A percentile compares a stretch with the other conserved stretches of the same genome.
These are phyloP conservation scores for Gyrodactylus bullatarudis DNA, from an alignment of 1,140 invertebrate species.

Conservation along the genomic window DNA sequence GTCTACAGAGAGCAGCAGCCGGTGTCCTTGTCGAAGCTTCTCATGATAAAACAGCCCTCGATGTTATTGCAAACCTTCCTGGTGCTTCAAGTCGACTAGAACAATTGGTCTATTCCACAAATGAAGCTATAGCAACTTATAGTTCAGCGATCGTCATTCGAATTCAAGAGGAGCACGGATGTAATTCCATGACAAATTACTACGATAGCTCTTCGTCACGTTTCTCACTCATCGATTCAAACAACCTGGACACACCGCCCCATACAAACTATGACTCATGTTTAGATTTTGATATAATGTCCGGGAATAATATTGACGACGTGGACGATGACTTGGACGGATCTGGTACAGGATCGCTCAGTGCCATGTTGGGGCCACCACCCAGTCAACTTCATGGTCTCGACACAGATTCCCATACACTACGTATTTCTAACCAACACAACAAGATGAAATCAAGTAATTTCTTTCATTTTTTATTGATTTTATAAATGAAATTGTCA, in stretches of 20 bases:
- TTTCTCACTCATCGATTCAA: background rate
- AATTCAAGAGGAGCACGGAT: background rate
- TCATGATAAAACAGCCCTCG: background rate
- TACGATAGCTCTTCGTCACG: background rate
- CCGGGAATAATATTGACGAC: background rate
- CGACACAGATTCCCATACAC: no score
- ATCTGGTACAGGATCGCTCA: background rate
- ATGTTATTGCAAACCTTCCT: background rate
- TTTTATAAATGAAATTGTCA: no score
- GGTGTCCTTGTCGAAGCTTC: background rate
- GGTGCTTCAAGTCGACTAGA: background rate
- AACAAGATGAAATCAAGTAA: no score
- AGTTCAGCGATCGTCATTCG: background rate
- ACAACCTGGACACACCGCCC: background rate
- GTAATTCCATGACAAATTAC: background rate
- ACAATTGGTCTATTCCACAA: background rate
- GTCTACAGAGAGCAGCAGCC: background rate
- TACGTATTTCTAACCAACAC: no score
- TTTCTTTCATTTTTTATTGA: no score
- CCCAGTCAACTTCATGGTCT: background rate
- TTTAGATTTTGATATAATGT: background rate
- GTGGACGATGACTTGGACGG: background rate
- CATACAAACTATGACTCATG: background rate
- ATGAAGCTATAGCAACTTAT: constrained; percentile 1
- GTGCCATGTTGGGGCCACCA: background rate